A percentile compares a stretch with the other conserved stretches of the same genome.
Conservation (phyloP, 2,797 vertebrate species). For the Chrysolophus pictus region DNA sequence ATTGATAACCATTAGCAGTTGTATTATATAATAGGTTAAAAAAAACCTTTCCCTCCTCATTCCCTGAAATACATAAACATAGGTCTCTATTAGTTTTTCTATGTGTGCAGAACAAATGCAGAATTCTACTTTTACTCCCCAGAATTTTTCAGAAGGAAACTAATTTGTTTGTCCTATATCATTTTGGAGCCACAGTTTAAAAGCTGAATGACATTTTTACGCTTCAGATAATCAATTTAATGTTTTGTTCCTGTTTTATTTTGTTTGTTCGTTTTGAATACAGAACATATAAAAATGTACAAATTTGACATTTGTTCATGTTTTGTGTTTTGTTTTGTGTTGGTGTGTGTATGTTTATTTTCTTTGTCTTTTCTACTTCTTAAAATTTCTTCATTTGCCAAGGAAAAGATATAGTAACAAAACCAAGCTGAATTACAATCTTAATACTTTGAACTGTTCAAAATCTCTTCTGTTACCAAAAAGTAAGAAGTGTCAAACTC, state of each 20-base stretch:
- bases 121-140: not conserved
- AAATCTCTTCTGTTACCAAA: not conserved
- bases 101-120: rapidly evolving
- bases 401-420: not conserved
- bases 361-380: not conserved
- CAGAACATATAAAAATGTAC: rapidly evolving
- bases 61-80: not conserved
- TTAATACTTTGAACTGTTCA: not conserved
- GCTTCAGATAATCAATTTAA: not conserved
- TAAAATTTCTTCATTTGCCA: not conserved
- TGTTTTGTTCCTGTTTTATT: rapidly evolving
- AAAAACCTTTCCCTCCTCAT: not conserved
- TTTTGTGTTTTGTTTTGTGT: not conserved
- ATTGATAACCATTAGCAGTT: not conserved
- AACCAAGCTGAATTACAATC: not conserved
- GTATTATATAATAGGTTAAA: not conserved
- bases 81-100: not conserved
- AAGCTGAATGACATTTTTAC: not conserved
- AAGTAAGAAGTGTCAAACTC: not conserved
- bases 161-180: not conserved
- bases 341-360: not conserved
- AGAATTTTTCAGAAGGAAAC: not conserved
- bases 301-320: rapidly evolving
- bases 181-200: not conserved
- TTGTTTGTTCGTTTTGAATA: not conserved